A percentile compares a stretch with the other conserved stretches of the same genome.
phyloP scores from a whole-genome alignment of 2,113 vertebrate species.

The Crotalus viridis region DNA sequence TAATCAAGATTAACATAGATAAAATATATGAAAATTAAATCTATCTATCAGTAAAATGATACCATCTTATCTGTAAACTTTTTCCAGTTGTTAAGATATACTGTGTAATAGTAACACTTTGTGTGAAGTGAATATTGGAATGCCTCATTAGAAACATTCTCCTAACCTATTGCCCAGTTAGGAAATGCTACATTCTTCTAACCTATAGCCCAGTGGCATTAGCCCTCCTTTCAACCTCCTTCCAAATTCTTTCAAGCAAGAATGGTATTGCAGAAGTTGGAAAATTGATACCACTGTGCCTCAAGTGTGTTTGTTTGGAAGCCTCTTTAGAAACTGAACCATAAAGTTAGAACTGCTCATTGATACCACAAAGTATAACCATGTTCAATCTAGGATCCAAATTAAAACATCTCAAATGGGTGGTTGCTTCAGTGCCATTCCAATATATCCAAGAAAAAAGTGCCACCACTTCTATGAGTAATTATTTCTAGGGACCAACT shows the following conservation, averaged over 20 bases:
- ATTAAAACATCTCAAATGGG: not conserved
- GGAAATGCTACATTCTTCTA: not conserved
- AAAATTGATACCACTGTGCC: not conserved
- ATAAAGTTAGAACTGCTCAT: not conserved
- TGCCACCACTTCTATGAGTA: not conserved
- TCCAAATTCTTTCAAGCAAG: not conserved
- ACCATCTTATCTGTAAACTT: not conserved
- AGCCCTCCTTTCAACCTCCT: not conserved
- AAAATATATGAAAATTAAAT: slow-evolving; percentile 52
- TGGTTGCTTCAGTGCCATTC: not conserved
- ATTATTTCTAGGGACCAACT: not conserved
- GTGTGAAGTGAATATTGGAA: not conserved
- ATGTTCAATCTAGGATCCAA: not conserved
- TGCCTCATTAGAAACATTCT: not conserved
- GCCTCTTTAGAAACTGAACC: not conserved
- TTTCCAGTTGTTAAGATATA: not conserved
- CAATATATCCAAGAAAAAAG: not conserved
- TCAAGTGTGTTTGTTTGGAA: not conserved
- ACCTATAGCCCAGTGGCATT: not conserved
- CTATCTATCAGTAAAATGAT: slow-evolving; percentile 34
- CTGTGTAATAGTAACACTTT: not conserved
- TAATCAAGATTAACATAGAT: slow-evolving; percentile 56
- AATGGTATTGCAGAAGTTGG: not conserved
- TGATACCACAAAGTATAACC: not conserved
- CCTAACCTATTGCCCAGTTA: not conserved